phyloP scores from a whole-genome alignment of 2,888 invertebrate species.

The Plusia festucae region DNA sequence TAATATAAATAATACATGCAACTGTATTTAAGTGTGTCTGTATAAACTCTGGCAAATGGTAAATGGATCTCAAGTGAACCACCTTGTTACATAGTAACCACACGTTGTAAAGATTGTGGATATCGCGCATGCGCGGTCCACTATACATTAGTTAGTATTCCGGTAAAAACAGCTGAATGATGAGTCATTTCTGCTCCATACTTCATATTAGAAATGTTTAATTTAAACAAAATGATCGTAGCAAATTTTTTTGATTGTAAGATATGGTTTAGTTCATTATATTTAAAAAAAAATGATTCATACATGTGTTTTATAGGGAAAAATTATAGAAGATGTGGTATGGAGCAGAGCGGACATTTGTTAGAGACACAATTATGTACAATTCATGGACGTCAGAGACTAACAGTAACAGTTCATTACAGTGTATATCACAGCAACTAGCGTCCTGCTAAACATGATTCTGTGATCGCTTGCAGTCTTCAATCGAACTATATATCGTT shows the following conservation, averaged over 20 bases:
- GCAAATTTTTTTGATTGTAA: too few species aligned
- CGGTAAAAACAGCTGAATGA: neutral
- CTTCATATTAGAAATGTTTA: too few species aligned
- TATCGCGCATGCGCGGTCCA: neutral
- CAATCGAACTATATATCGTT: constrained; percentile 15
- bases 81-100: neutral
- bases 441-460: constrained; percentile 8
- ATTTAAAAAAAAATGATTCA: too few species aligned
- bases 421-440: constrained; percentile 37
- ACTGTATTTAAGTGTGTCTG: too few species aligned
- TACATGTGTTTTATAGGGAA: neutral
- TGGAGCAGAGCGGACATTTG: constrained; percentile 10
- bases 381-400: constrained; percentile 41
- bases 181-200: neutral
- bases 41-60: neutral
- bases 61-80: constrained; percentile 4
- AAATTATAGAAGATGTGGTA: neutral
- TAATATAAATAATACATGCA: too few species aligned
- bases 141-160: neutral
- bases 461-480: constrained; percentile 12
- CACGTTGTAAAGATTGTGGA: neutral
- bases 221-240: too few species aligned
- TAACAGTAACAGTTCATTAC: neutral
- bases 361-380: constrained; percentile 54
- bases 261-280: too few species aligned